Percentiles rank a stretch among this genome's conserved stretches.
Evolutionary conservation across 2,888 invertebrate genomes (phyloP).

Genomic region (Agrilus biguttatus): DNA sequence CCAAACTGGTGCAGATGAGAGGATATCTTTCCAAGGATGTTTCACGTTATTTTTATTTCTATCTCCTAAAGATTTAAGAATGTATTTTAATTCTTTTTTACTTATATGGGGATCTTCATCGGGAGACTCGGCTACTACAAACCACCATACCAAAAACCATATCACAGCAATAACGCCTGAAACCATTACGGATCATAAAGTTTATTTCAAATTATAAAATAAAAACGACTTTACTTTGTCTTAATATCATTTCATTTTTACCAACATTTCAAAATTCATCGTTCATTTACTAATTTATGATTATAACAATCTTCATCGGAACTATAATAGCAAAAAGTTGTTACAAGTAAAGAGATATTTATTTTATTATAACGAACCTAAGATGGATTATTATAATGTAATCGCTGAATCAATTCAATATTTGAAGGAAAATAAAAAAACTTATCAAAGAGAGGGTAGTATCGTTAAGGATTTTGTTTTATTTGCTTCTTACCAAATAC

Average conservation of each 20-base stretch:
- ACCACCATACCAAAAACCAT: slow-evolving; percentile 59
- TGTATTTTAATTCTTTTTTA: slow-evolving; percentile 57
- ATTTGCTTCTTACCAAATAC: slow-evolving; percentile 43
- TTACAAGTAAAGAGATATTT: too few species aligned
- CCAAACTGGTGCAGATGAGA: slow-evolving; percentile 67
- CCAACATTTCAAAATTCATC: too few species aligned
- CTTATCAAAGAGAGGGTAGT: too few species aligned
- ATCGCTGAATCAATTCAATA: too few species aligned
- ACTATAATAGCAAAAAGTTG: too few species aligned
- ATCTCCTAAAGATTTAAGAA: slow-evolving; percentile 44
- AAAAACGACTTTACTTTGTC: too few species aligned
- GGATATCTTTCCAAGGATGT: slow-evolving; percentile 65
- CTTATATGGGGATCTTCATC: slow-evolving; percentile 60
- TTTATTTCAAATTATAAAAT: not conserved
- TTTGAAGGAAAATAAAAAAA: too few species aligned
- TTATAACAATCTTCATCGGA: too few species aligned
- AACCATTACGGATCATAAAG: slow-evolving; percentile 9
- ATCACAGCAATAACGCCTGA: slow-evolving; percentile 49
- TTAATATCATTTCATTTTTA: too few species aligned
- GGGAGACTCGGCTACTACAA: slow-evolving; percentile 58
- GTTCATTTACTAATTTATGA: too few species aligned
- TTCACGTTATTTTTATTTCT: slow-evolving; percentile 34
- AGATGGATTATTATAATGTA: too few species aligned
- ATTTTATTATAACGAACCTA: too few species aligned
- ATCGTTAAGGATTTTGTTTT: not conserved